These are phyloP conservation scores for Melanotaenia duboulayi DNA, from an alignment of 2,113 vertebrate genomes.

Conservation along the genomic window DNA sequence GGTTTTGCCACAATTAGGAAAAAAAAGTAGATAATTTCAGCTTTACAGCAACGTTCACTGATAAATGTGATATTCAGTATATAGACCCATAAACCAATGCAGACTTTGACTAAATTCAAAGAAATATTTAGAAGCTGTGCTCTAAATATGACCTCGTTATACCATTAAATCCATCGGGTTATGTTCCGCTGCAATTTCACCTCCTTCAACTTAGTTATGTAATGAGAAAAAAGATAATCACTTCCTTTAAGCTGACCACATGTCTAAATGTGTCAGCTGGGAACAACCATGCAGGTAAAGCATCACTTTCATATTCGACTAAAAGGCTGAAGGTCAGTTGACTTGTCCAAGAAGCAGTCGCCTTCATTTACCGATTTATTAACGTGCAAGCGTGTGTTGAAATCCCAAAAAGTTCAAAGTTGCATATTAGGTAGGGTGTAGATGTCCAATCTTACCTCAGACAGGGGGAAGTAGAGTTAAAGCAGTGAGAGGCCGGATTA, in stretches of 20 bases:
- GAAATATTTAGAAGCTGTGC: too few species aligned
- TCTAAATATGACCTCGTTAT: too few species aligned
- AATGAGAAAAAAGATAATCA: background rate
- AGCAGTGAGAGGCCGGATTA: slow-evolving; percentile 54
- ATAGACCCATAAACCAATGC: too few species aligned
- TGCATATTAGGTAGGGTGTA: slow-evolving; percentile 4
- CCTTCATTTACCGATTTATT: slow-evolving; percentile 36
- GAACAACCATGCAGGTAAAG: background rate
- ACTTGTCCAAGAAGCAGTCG: background rate
- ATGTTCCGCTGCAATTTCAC: background rate
- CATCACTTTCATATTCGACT: slow-evolving; percentile 25
- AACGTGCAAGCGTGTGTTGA: slow-evolving; percentile 19
- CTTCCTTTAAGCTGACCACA: background rate
- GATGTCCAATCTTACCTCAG: slow-evolving; percentile 43
- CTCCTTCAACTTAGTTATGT: background rate
- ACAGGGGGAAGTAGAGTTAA: slow-evolving; percentile 45
- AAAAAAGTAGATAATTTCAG: too few species aligned
- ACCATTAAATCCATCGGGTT: background rate
- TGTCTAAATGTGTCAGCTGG: background rate
- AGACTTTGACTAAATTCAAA: too few species aligned
- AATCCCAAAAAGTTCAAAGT: slow-evolving; percentile 48
- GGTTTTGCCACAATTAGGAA: too few species aligned
- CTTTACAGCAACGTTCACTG: too few species aligned
- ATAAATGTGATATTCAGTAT: too few species aligned
- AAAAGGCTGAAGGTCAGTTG: background rate